These are phyloP conservation scores for Melanotaenia boesemani DNA, from an alignment of 2,797 vertebrate genomes.

Conservation along the genomic window DNA sequence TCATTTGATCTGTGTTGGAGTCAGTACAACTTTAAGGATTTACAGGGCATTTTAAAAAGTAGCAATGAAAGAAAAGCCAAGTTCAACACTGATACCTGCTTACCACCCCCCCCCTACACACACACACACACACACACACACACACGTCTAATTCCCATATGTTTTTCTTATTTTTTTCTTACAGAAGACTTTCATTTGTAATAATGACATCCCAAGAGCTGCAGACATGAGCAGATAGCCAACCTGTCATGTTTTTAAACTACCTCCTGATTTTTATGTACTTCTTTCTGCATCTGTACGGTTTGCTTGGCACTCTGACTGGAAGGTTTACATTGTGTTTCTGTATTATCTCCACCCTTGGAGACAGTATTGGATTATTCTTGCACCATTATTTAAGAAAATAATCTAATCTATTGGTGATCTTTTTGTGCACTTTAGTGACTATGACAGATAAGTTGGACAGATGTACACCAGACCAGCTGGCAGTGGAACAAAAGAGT, in stretches of 20 bases:
- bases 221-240: slow-evolving; percentile 3
- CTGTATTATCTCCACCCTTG: slow-evolving; percentile 23
- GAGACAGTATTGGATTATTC: slow-evolving; percentile 12
- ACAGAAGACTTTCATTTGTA: slow-evolving; percentile 12
- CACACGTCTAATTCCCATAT: slow-evolving; percentile 12
- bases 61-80: slow-evolving; percentile 72
- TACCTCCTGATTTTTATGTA: neutral
- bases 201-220: slow-evolving; percentile 15
- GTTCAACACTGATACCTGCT: slow-evolving; percentile 61
- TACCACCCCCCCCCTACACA: too few species aligned
- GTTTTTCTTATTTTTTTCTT: slow-evolving; percentile 26
- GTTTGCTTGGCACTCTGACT: slow-evolving; percentile 31
- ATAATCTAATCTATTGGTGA: slow-evolving; percentile 51
- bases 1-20: slow-evolving; percentile 74
- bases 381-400: slow-evolving; percentile 61
- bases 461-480: neutral
- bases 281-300: slow-evolving; percentile 16
- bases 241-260: slow-evolving; percentile 21
- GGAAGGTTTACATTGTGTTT: slow-evolving; percentile 22
- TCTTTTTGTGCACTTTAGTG: slow-evolving; percentile 39
- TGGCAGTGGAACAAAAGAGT: neutral
- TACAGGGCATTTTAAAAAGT: slow-evolving; percentile 66
- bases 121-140: too few species aligned
- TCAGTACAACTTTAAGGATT: slow-evolving; percentile 57
- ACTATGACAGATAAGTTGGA: neutral